Percentiles rank a stretch among this genome's conserved stretches.
These are phyloP conservation scores for Dolomedes plantarius DNA, from an alignment of 2,888 invertebrate genomes.

Conservation along the genomic window DNA sequence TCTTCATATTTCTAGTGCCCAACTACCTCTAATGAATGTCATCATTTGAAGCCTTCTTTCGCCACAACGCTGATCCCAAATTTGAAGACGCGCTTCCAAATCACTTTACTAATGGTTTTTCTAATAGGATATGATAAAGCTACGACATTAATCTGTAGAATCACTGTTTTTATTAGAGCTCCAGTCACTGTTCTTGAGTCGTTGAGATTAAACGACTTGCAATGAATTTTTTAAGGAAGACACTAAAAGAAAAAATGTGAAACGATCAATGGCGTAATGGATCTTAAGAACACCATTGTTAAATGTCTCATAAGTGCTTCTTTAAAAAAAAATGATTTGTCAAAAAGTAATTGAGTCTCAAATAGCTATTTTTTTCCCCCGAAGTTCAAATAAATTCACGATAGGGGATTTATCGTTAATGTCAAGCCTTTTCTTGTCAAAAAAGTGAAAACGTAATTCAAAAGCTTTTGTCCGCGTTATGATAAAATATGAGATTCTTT, in stretches of 20 bases:
- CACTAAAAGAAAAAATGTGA: background rate
- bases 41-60: background rate
- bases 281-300: background rate
- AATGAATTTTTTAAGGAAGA: background rate
- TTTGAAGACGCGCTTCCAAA: background rate
- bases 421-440: too few relatives aligned
- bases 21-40: background rate
- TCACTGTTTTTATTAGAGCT: constrained; percentile 39
- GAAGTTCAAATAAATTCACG: too few relatives aligned
- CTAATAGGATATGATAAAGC: constrained; percentile 35
- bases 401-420: too few relatives aligned
- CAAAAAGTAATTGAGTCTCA: background rate
- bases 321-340: background rate
- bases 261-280: background rate
- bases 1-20: background rate
- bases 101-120: constrained; percentile 25
- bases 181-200: constrained; percentile 38
- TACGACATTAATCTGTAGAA: constrained; percentile 39
- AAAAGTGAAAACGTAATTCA: too few relatives aligned
- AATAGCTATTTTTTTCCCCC: too few relatives aligned
- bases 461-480: too few relatives aligned
- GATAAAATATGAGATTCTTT: too few relatives aligned
- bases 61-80: background rate
- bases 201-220: constrained; percentile 22
- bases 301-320: background rate